Conservation (phyloP, 2,888 invertebrate species). For the Pammene fasciana region DNA sequence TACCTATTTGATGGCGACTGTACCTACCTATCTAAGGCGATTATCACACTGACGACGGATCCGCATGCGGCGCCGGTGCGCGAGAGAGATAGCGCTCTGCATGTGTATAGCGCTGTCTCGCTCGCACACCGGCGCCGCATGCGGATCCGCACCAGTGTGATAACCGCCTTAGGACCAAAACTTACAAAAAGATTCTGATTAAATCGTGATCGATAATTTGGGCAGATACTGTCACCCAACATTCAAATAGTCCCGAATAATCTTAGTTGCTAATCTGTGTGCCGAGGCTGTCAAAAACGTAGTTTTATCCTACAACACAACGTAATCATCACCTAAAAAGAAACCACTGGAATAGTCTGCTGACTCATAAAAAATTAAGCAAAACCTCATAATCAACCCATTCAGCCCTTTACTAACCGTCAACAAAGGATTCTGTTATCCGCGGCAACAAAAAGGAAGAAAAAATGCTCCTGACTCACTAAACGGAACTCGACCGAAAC, state of each 20-base stretch:
- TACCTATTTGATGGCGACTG: too few species aligned
- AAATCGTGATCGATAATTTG: conserved; percentile 7
- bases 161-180: background rate
- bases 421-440: conserved; percentile 47
- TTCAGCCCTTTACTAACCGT: conserved; percentile 34
- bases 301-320: background rate
- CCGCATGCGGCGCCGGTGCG: too few species aligned
- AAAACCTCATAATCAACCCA: conserved; percentile 33
- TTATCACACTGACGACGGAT: too few species aligned
- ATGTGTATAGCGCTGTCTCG: too few species aligned
- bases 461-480: conserved; percentile 59
- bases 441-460: conserved; percentile 45
- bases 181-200: conserved; percentile 2
- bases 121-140: too few species aligned
- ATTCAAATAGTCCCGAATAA: background rate
- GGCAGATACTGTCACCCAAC: background rate
- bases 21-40: too few species aligned
- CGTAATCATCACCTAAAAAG: background rate
- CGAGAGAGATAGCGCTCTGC: too few species aligned
- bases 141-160: too few species aligned
- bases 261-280: background rate
- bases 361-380: conserved; percentile 30
- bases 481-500: conserved; percentile 56
- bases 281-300: background rate
- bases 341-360: background rate